Base-by-base conservation (phyloP, 2,113 vertebrate genomes). In the Cinclus mexicanus region DNA sequence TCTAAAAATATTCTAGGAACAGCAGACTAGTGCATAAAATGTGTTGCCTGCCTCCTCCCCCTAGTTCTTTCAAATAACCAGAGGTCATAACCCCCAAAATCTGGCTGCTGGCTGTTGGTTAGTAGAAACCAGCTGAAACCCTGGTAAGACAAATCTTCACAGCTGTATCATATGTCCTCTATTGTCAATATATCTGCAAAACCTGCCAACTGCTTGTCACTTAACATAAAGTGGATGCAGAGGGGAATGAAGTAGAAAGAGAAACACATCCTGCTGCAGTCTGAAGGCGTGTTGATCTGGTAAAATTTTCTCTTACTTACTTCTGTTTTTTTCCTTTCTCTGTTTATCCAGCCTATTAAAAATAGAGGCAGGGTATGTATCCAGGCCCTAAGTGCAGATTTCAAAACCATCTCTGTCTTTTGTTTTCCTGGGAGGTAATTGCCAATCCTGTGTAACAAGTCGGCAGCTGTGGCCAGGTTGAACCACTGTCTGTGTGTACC, bases 101-200 rank as follows among this genome's bases (percentile, higher is more conserved):
- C 84, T 95, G 94, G 84, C 79, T 96, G 79, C 81, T 92, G 76
- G 79, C 82, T 96, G 80, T 96, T 86, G 75, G 94, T 81, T 91
- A 92, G 94, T 70, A 90, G 76, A 95, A 94, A 90, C 67, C 95
- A 95, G 89, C 93, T 94, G 95, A 94, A 91, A 88, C 44, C 21
- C 84, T 94, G 60, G 89, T 95, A 91, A 95, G 87, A 94, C 91
- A 94, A 94, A 90, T 97, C 94, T 94, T 83, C 75, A 41, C 94
- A 95, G 95, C 89, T 93, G 87, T 95, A 90, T 95, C 91, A 6
- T 60, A 74, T 96, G 93, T 94, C 93, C 57, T 1, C 53, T 88
- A 4, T 85, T 93, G 94, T 93, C 95, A 96, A 86, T 96, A 88
- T 55, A 85, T 67, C 74, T 82, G 74, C 84, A 94, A 60, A 93